phyloP scores from a whole-genome alignment of 2,113 vertebrate species.

The Sceloporus undulatus region DNA sequence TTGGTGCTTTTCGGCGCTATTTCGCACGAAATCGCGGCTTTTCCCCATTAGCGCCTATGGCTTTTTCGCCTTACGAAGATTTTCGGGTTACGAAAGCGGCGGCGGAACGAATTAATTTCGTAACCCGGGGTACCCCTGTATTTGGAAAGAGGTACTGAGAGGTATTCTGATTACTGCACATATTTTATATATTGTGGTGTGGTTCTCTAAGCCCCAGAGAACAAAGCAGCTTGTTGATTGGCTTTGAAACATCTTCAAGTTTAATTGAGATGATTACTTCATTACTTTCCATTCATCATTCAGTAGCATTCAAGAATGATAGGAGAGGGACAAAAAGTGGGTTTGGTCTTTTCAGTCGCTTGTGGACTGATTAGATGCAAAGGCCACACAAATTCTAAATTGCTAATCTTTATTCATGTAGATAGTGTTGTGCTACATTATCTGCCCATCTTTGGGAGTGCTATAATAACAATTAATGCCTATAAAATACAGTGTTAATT shows the following conservation, averaged over 20 bases:
- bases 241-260: conserved; percentile 7
- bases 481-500: background rate
- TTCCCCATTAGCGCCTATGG: no score
- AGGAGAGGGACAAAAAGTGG: background rate
- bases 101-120: no score
- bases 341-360: conserved; percentile 12
- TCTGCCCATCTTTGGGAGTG: background rate
- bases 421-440: background rate
- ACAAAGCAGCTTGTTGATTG: conserved; percentile 1
- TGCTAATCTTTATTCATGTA: conserved; percentile 31
- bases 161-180: background rate
- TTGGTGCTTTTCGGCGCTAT: no score
- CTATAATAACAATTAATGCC: conserved; percentile 34
- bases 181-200: background rate
- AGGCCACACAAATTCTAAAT: background rate
- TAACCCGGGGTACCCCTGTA: no score
- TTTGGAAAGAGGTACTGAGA: background rate
- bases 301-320: background rate
- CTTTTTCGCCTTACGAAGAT: no score
- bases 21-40: no score
- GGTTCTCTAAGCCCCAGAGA: background rate
- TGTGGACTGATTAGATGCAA: background rate
- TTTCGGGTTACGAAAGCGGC: no score
- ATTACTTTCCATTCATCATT: conserved; percentile 11
- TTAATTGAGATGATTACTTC: conserved; percentile 8